A percentile compares a stretch with the other conserved stretches of the same genome.
These are phyloP conservation scores for Podabrus alpinus DNA, from an alignment of 2,888 invertebrate species.

Conservation along the genomic window DNA sequence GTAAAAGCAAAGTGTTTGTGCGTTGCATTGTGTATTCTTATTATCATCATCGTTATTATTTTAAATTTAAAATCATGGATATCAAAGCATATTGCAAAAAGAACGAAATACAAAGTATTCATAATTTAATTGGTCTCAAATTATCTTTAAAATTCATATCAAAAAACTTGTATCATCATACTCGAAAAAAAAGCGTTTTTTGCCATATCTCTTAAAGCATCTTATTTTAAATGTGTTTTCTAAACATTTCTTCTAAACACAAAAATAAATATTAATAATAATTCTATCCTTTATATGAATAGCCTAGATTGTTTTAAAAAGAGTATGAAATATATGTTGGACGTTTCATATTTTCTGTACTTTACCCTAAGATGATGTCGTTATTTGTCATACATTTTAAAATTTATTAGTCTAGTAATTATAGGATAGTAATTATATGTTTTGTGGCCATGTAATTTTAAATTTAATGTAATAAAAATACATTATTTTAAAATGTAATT, in stretches of 20 bases:
- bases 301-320: constrained; percentile 40
- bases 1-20: constrained; percentile 31
- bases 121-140: constrained; percentile 11
- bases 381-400: constrained; percentile 32
- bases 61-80: constrained; percentile 51
- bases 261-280: not conserved
- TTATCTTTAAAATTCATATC: constrained; percentile 21
- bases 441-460: constrained; percentile 60
- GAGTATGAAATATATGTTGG: constrained; percentile 29
- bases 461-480: constrained; percentile 59
- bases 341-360: constrained; percentile 31
- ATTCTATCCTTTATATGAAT: constrained; percentile 45
- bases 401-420: constrained; percentile 42
- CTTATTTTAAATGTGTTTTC: not conserved
- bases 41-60: constrained; percentile 18
- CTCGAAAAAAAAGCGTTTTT: not conserved
- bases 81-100: constrained; percentile 46
- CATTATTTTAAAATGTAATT: constrained; percentile 47
- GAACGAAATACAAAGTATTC: constrained; percentile 47
- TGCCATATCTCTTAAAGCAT: not conserved
- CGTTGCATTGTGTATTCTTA: constrained; percentile 23
- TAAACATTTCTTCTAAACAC: constrained; percentile 6
- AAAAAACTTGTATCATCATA: constrained; percentile 7
- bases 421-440: constrained; percentile 54
- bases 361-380: constrained; percentile 22